Base-by-base conservation (phyloP, 37 sponge, comb jelly and placozoan species). In the Chondrilla cf. caribensis region DNA sequence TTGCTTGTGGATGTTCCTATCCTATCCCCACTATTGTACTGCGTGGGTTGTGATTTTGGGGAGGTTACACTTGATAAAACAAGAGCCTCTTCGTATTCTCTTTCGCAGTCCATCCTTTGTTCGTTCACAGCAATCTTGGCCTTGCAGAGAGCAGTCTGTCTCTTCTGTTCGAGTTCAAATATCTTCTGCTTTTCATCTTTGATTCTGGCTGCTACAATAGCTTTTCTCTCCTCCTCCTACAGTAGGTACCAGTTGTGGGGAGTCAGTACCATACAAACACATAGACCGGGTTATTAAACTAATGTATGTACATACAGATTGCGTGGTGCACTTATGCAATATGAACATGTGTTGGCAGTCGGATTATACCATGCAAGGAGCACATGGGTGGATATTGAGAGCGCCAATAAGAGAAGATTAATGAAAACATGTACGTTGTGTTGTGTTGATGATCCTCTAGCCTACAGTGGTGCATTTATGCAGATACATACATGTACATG, bases 221-320 rank as follows among this genome's bases (percentile, higher is more conserved):
- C 76, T 6, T 73, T 73, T 21, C 22, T 22, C 25, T 39, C 41
- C 25, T 73, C 76, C 25, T 73, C 76, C 76, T 73, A 39, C 41
- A 73, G 15, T 39, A 25, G 2, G 1, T 17, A 19, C 1, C 18
- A 6, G 36, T n/a, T 4, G 19, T 11, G 29, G 9, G 38, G 11
- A 33, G 42, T n/a, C n/a, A n/a, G n/a, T n/a, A n/a, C n/a, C n/a
- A n/a, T 59, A 5, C 25, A 6, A 3, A 5, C 60, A 59, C 25
- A 59, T 5, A 6, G n/a, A 8, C 25, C 7, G 25, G 25, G 25
- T 26, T 59, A 8, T 2, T 5, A 59, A 59, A 59, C 17, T 17
- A 54, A 18, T 18, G 15, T 18, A 54, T 54, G 15, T 18, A 11
- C 11, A 11, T 54, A 54, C 17, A 54, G n/a, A n/a, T 11, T 17